Evolutionary conservation across 2,888 invertebrate genomes (phyloP).

Genomic region (Melieria crassipennis): DNA sequence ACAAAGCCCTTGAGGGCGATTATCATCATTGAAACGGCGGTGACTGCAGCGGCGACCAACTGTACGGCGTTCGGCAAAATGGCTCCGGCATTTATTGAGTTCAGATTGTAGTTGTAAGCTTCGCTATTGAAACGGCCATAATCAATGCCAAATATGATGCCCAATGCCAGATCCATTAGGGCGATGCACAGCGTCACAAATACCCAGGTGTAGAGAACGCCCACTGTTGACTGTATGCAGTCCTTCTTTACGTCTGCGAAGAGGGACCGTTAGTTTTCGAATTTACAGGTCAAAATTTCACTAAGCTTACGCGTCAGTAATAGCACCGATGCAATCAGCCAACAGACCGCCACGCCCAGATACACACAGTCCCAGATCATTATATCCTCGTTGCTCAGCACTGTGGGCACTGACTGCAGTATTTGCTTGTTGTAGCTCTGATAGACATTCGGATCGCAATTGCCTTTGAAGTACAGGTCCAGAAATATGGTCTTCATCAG

Average conservation of each 20-base stretch:
- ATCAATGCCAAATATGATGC: conserved; percentile 63
- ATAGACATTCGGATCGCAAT: conserved; percentile 46
- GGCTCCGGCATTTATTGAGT: conserved; percentile 41
- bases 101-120: conserved; percentile 49
- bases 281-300: background rate
- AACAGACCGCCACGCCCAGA: conserved; percentile 56
- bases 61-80: conserved; percentile 49
- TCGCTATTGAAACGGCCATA: conserved; percentile 52
- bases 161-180: conserved; percentile 59
- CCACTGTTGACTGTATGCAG: conserved; percentile 47
- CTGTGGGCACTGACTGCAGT: conserved; percentile 46
- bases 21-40: conserved; percentile 61
- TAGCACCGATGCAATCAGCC: conserved; percentile 58
- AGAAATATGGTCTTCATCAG: conserved; percentile 55
- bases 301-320: conserved; percentile 57
- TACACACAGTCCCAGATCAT: conserved; percentile 62
- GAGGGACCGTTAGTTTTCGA: background rate
- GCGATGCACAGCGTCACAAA: conserved; percentile 53
- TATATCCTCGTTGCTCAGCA: conserved; percentile 54
- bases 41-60: conserved; percentile 55
- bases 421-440: conserved; percentile 45
- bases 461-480: conserved; percentile 60
- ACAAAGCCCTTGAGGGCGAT: conserved; percentile 65
- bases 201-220: conserved; percentile 58
- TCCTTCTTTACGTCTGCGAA: conserved; percentile 55